Evolutionary conservation across 2,888 invertebrate genomes (phyloP).

Genomic region (Megamerina dolium): DNA sequence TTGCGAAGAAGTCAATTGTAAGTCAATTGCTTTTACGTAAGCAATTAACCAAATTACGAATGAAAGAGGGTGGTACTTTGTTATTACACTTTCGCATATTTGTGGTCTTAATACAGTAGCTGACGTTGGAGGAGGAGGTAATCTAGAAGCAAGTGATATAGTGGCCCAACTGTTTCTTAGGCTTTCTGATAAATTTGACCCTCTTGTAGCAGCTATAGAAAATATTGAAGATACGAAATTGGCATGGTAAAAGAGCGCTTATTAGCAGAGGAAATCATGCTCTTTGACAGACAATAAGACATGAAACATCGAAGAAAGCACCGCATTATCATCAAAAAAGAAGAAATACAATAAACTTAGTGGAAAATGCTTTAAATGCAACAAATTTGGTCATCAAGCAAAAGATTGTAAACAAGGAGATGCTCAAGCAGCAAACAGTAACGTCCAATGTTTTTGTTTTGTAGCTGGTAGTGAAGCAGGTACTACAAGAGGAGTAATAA

Average conservation of each 20-base stretch:
- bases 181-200: slow-evolving; percentile 9
- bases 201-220: slow-evolving; percentile 3
- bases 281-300: too few relatives aligned
- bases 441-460: not conserved
- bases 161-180: slow-evolving; percentile 7
- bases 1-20: slow-evolving; percentile 6
- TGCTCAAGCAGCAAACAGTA: not conserved
- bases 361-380: not conserved
- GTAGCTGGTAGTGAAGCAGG: not conserved
- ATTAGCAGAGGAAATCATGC: too few relatives aligned
- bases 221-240: not conserved
- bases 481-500: too few relatives aligned
- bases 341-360: not conserved
- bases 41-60: slow-evolving; percentile 5
- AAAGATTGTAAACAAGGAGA: not conserved
- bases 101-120: not conserved
- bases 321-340: too few relatives aligned
- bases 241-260: too few relatives aligned
- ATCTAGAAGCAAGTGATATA: slow-evolving; percentile 4
- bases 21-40: slow-evolving; percentile 8
- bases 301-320: too few relatives aligned
- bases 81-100: not conserved
- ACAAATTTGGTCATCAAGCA: not conserved
- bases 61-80: slow-evolving; percentile 3
- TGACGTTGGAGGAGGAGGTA: slow-evolving; percentile 1